Percentiles rank a stretch among this genome's conserved stretches.
phyloP scores from a whole-genome alignment of 2,888 invertebrate genomes.

The Dioctria linearis region DNA sequence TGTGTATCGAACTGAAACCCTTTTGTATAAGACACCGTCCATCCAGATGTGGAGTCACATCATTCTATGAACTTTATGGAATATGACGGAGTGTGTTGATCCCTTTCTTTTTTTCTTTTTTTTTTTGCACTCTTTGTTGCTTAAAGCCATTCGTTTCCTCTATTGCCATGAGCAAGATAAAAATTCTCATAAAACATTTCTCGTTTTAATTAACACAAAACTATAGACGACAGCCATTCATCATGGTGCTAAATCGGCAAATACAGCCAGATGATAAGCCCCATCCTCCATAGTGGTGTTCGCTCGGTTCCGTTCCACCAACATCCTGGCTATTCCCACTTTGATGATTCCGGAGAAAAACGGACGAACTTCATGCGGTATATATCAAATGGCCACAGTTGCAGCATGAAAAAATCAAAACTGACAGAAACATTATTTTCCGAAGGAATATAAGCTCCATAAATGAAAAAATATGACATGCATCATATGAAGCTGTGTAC shows the following conservation, averaged over 20 bases:
- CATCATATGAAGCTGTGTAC: constrained; percentile 31
- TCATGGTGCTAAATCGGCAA: constrained; percentile 55
- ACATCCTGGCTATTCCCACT: not conserved
- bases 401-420: constrained; percentile 54
- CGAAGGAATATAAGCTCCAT: constrained; percentile 56
- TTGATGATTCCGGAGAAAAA: not conserved
- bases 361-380: constrained; percentile 13
- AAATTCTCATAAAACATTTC: constrained; percentile 56
- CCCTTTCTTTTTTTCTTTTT: not conserved
- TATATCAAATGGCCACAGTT: constrained; percentile 47
- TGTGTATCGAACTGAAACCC: constrained; percentile 36
- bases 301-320: constrained; percentile 9
- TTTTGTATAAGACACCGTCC: not conserved
- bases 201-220: constrained; percentile 58
- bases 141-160: constrained; percentile 31
- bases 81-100: constrained; percentile 2
- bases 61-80: constrained; percentile 13
- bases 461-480: constrained; percentile 58
- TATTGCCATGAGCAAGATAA: constrained; percentile 40
- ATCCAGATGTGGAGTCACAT: constrained; percentile 33
- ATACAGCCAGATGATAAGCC: constrained; percentile 52
- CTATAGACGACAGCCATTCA: constrained; percentile 56
- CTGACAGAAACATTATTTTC: constrained; percentile 58
- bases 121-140: constrained; percentile 11
- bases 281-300: not conserved